Conservation (phyloP, 1,140 invertebrate species). For the Drosophila hydei region DNA sequence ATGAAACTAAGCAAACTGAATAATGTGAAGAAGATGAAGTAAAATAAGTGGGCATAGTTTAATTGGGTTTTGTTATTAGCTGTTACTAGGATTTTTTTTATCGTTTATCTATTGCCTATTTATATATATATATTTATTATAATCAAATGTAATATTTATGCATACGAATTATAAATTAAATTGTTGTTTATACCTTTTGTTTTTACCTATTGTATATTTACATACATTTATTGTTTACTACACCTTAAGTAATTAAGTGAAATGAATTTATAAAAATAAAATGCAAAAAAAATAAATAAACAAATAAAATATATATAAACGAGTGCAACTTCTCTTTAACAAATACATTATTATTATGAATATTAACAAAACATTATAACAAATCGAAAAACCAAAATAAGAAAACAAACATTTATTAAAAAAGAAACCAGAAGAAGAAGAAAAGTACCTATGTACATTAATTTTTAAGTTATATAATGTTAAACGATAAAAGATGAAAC, state of each 20-base stretch:
- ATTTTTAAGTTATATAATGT: conserved; percentile 70
- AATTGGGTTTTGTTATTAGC: conserved; percentile 49
- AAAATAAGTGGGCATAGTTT: conserved; percentile 10
- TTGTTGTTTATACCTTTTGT: conserved; percentile 74
- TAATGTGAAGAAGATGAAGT: not conserved
- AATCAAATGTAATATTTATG: conserved; percentile 66
- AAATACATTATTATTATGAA: conserved; percentile 59
- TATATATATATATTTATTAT: conserved; percentile 75
- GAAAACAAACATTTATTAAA: conserved; percentile 44
- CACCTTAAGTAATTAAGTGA: conserved; percentile 71
- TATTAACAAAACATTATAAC: conserved; percentile 48
- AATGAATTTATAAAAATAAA: conserved; percentile 70
- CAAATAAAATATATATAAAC: conserved; percentile 24
- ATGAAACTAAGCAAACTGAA: conserved; percentile 15
- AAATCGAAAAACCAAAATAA: conserved; percentile 27
- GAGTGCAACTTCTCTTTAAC: conserved; percentile 70
- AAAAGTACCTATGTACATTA: conserved; percentile 67
- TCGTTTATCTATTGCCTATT: conserved; percentile 57
- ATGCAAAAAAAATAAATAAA: conserved; percentile 45
- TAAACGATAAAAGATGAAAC: conserved; percentile 13
- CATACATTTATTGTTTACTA: conserved; percentile 67
- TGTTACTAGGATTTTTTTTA: conserved; percentile 44
- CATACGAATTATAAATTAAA: conserved; percentile 66
- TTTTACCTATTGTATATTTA: conserved; percentile 62
- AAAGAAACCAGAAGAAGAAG: conserved; percentile 17